phyloP scores from a whole-genome alignment of 92 coral and sea anemone species.

The Muricea muricata region DNA sequence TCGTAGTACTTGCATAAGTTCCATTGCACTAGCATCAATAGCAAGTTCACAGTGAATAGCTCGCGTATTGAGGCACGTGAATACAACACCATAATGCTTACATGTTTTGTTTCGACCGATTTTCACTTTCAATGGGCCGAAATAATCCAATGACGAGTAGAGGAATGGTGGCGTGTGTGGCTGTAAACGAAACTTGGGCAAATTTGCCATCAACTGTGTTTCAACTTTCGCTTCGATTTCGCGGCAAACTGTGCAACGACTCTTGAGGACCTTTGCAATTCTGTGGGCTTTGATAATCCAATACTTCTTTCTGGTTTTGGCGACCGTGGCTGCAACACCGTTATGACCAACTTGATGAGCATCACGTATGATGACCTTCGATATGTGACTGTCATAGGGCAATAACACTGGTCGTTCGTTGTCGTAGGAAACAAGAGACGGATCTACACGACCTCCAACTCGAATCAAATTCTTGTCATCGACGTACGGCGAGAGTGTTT shows the following conservation, averaged over 20 bases:
- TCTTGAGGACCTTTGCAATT: slow-evolving; percentile 49
- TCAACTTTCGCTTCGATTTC: slow-evolving; percentile 42
- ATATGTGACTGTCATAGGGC: slow-evolving; percentile 58
- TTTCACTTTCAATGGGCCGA: slow-evolving; percentile 60
- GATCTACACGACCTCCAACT: slow-evolving; percentile 73
- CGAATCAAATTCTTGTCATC: slow-evolving; percentile 67
- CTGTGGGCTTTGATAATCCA: slow-evolving; percentile 63
- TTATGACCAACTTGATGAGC: slow-evolving; percentile 60
- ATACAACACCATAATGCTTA: slow-evolving; percentile 62
- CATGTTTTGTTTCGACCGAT: slow-evolving; percentile 67
- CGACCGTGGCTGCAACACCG: slow-evolving; percentile 65
- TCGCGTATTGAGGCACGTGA: too few relatives aligned
- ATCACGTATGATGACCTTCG: slow-evolving; percentile 58
- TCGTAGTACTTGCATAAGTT: slow-evolving; percentile 39
- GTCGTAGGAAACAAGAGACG: slow-evolving; percentile 59
- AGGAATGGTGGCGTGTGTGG: slow-evolving; percentile 67
- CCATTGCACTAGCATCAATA: too few relatives aligned
- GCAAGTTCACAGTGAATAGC: too few relatives aligned
- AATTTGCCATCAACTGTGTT: slow-evolving; percentile 62
- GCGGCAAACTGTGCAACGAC: slow-evolving; percentile 53
- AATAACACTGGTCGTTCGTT: slow-evolving; percentile 55
- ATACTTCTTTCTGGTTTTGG: slow-evolving; percentile 54
- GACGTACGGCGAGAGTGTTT: slow-evolving; percentile 43
- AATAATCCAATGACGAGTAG: slow-evolving; percentile 61
- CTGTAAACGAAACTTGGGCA: slow-evolving; percentile 51